phyloP scores from a whole-genome alignment of 2,113 vertebrate species.

The Heptranchias perlo region DNA sequence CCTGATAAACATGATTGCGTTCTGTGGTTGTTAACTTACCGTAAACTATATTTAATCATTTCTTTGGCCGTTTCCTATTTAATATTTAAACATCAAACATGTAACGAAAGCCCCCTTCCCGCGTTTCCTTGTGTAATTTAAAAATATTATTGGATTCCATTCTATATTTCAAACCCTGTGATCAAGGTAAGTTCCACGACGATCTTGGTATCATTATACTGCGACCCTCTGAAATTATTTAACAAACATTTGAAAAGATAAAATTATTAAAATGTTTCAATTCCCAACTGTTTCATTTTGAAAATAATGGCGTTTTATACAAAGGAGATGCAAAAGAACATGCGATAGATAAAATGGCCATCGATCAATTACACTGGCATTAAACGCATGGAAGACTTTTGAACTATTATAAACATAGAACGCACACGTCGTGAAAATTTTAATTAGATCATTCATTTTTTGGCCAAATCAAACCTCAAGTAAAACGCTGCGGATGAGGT shows the following conservation, averaged over 20 bases:
- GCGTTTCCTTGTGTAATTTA: background rate
- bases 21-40: background rate
- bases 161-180: background rate
- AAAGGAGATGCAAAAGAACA: background rate
- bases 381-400: background rate
- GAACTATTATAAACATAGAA: background rate
- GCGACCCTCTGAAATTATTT: background rate
- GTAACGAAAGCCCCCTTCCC: background rate
- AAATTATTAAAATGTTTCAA: background rate
- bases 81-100: background rate
- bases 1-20: background rate
- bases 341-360: background rate
- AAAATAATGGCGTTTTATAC: background rate
- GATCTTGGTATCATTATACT: background rate
- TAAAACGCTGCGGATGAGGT: background rate
- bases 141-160: background rate
- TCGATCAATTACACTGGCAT: background rate
- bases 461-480: background rate
- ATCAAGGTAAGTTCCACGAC: background rate
- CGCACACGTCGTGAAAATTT: background rate
- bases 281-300: background rate
- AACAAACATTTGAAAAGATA: background rate
- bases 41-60: background rate
- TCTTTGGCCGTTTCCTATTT: too few species aligned
- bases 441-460: background rate